Evolutionary conservation across 2,888 invertebrate species (phyloP).

Genomic region (Ashinkailepas kermadecensis): DNA sequence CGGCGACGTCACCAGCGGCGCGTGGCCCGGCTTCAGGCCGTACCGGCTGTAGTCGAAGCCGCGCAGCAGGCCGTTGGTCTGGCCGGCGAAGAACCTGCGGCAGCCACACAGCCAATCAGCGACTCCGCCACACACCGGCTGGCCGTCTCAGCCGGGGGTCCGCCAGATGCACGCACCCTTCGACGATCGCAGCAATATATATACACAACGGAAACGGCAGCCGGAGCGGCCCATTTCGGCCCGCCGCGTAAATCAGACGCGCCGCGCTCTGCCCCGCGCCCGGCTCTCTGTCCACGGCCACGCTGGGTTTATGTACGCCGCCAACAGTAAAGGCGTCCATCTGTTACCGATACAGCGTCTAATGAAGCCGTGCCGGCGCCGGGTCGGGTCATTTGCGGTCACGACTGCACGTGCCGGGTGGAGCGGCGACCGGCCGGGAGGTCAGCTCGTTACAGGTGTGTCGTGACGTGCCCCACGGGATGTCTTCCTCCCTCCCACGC

Average conservation of each 20-base stretch:
- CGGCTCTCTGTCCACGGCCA: conserved; percentile 43
- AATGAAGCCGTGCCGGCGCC: conserved; percentile 2
- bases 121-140: background rate
- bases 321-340: conserved; percentile 56
- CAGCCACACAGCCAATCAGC: conserved; percentile 67
- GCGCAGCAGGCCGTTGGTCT: conserved; percentile 57
- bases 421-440: background rate
- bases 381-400: background rate
- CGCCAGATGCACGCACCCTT: conserved; percentile 24
- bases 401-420: conserved; percentile 19
- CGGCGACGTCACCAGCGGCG: conserved; percentile 55
- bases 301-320: conserved; percentile 46
- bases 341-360: background rate
- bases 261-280: conserved; percentile 48
- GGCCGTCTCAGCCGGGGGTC: conserved; percentile 1
- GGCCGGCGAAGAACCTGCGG: conserved; percentile 71
- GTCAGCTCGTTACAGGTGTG: background rate
- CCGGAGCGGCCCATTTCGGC: conserved; percentile 60
- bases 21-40: conserved; percentile 19
- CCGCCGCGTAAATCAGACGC: conserved; percentile 47
- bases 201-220: conserved; percentile 57
- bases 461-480: background rate
- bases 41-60: conserved; percentile 23
- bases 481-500: background rate
- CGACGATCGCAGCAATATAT: conserved; percentile 38